Base-by-base conservation (phyloP, 2,888 invertebrate species). In the Pachydiplax longipennis region DNA sequence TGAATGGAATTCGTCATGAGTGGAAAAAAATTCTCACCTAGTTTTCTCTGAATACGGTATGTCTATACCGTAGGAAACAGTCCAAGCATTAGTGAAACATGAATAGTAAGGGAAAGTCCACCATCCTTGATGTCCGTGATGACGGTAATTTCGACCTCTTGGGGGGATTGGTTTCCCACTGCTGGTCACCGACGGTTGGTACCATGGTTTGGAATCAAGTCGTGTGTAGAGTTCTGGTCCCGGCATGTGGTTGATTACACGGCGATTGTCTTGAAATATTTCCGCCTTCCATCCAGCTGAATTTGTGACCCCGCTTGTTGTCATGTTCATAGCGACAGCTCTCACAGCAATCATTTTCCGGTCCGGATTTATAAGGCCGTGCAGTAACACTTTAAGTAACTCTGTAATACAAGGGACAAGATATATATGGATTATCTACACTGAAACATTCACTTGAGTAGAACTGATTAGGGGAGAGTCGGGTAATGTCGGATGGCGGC, bases 41-140 rank as follows among this genome's bases (percentile, higher is more conserved):
- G 13, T 65, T 37, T 44, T 91, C 1, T 73, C 65, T n/a, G 25
- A 22, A 37, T 95, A 95, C 90, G 95, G 95, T 92, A 96, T 95
- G 22, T 95, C 95, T 37, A 97, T 96, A 92, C 97, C 97, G 94
- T 98, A 98, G 4, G 98, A 98, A 90, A 98, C 95, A 92, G 98
- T 95, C 98, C 98, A 98, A 91, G 96, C 95, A 92, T 96, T 95
- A 48, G 96, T 95, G 91, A 95, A 95, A 94, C 98, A 98, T 92
- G 97, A 97, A 94, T 97, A 98, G 94, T 98, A 98, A 0, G 98
- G 98, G 93, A 96, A 96, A 31, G 98, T 98, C 98, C 98, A 98
- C 96, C 97, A 97, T 40, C 98, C 97, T 93, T 96, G 94, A 91
- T 95, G 91, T 5, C 83, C 90, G 10, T 90, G 37, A 80, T 91